Conservation (phyloP, 2,888 invertebrate species). For the Arctia plantaginis region DNA sequence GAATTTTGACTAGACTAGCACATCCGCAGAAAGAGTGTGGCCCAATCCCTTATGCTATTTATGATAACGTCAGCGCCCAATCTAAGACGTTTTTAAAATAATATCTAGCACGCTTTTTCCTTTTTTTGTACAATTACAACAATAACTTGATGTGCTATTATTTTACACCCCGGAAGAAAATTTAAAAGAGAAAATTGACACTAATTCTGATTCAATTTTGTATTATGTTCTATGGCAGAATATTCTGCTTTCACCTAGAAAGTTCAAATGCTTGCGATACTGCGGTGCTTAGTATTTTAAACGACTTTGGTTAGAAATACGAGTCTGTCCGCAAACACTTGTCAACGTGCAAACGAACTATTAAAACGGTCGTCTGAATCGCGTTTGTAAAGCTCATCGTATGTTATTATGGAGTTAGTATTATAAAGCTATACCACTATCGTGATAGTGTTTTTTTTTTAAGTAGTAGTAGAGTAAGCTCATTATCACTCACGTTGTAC, state of each 20-base stretch:
- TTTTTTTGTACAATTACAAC: background rate
- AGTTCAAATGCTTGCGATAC: background rate
- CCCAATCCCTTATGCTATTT: background rate
- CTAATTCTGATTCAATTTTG: background rate
- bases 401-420: background rate
- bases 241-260: background rate
- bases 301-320: background rate
- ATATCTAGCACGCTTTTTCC: background rate
- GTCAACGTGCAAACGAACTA: background rate
- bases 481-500: conserved; percentile 7
- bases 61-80: background rate
- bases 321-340: background rate
- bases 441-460: conserved; percentile 6
- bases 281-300: background rate
- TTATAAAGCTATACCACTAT: background rate
- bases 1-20: background rate
- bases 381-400: background rate
- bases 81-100: background rate
- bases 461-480: background rate
- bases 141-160: background rate
- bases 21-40: background rate
- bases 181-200: background rate
- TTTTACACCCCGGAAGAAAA: background rate
- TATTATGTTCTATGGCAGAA: background rate
- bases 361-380: background rate